Conservation (phyloP, 2,797 vertebrate genomes). For the Manis javanica region DNA sequence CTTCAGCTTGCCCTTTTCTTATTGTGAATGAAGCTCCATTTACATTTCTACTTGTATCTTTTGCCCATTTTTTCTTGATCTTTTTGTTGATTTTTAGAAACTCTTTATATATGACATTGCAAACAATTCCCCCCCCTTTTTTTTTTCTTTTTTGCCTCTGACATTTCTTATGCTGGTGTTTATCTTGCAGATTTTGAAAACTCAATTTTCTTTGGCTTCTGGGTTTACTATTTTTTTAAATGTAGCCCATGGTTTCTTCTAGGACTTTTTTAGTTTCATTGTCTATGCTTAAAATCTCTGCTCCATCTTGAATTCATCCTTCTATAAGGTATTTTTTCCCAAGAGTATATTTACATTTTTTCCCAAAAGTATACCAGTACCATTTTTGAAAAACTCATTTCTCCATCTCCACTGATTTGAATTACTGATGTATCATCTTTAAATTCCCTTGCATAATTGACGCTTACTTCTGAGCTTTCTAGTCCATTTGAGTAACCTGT, state of each 20-base stretch:
- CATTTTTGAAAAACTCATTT: neutral
- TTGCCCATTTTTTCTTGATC: neutral
- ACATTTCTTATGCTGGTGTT: neutral
- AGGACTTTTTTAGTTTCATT: neutral
- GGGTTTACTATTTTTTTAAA: neutral
- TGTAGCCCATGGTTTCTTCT: neutral
- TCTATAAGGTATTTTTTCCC: neutral
- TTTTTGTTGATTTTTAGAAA: neutral
- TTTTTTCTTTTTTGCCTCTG: neutral
- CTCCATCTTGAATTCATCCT: neutral
- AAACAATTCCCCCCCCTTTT: neutral
- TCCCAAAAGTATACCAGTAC: neutral
- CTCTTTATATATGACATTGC: neutral
- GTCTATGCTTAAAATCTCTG: neutral
- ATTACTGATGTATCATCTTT: neutral
- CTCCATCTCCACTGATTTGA: neutral
- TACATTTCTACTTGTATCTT: neutral
- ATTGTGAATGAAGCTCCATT: neutral
- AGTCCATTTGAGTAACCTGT: neutral
- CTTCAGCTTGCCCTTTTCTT: neutral
- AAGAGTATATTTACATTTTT: neutral
- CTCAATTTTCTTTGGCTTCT: neutral
- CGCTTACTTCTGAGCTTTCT: neutral
- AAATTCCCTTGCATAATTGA: neutral
- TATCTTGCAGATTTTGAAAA: neutral